These are phyloP conservation scores for Tachysurus vachellii DNA, from an alignment of 2,113 vertebrate genomes.

Conservation along the genomic window DNA sequence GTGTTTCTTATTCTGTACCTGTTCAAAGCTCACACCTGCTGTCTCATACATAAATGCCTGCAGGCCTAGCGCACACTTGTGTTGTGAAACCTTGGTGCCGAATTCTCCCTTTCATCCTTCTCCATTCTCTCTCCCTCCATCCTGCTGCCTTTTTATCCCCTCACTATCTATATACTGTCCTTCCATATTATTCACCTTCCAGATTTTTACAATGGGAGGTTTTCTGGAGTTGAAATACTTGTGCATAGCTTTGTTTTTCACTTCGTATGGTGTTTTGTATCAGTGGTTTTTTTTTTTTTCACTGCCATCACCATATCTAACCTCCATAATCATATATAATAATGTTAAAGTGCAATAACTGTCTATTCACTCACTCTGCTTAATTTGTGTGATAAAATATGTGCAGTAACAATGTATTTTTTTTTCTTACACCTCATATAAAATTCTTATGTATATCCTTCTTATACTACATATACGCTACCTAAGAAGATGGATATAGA, in stretches of 20 bases:
- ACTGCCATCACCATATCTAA: background rate
- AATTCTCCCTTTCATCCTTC: constrained; percentile 26
- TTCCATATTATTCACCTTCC: background rate
- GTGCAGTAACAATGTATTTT: no score
- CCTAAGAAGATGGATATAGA: no score
- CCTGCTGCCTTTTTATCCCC: background rate
- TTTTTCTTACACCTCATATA: no score
- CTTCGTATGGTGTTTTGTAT: background rate
- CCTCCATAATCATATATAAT: no score
- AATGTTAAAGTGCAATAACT: background rate
- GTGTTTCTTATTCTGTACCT: constrained; percentile 29
- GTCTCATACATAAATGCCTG: constrained; percentile 43
- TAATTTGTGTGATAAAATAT: no score
- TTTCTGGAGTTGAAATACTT: background rate
- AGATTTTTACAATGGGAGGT: background rate
- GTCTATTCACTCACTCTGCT: no score
- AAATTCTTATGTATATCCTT: no score
- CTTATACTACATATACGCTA: no score
- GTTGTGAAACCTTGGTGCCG: constrained; percentile 29
- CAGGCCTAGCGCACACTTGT: constrained; percentile 13
- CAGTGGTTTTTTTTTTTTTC: background rate
- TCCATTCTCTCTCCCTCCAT: constrained; percentile 13
- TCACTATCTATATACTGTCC: background rate
- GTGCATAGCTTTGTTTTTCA: background rate
- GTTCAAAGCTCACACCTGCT: constrained; percentile 42